Evolutionary conservation across 2,113 vertebrate species (phyloP).

Genomic region (Bucco capensis): DNA sequence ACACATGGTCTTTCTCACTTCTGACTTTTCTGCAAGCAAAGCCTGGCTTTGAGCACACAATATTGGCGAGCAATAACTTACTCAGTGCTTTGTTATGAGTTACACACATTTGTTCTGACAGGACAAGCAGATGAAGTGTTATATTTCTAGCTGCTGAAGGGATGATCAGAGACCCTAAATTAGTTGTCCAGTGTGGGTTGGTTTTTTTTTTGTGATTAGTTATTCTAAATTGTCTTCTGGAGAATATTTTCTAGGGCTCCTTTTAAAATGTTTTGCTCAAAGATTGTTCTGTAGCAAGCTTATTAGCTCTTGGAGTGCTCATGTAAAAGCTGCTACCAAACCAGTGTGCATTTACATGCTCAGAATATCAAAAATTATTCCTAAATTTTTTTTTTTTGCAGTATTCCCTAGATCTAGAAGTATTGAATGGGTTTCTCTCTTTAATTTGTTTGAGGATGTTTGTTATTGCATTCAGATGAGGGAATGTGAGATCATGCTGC

Average conservation of each 20-base stretch:
- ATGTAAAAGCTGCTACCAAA: background rate
- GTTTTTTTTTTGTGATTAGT: background rate
- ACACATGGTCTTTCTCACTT: background rate
- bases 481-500: background rate
- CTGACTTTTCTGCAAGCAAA: background rate
- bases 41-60: background rate
- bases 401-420: background rate
- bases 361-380: background rate
- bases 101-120: background rate
- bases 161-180: slow-evolving; percentile 3
- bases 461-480: background rate
- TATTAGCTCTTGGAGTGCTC: background rate
- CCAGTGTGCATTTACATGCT: rapidly evolving
- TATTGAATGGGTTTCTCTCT: background rate
- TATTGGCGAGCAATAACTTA: background rate
- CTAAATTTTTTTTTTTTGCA: background rate
- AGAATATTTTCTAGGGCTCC: background rate
- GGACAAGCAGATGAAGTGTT: background rate
- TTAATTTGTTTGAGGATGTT: background rate
- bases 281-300: background rate
- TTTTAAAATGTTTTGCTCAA: background rate
- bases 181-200: background rate
- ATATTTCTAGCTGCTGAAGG: background rate
- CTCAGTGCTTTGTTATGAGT: rapidly evolving
- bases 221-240: background rate